These are phyloP conservation scores for Cremastinae sp. DNA, from an alignment of 2,888 invertebrate species.

Conservation along the genomic window DNA sequence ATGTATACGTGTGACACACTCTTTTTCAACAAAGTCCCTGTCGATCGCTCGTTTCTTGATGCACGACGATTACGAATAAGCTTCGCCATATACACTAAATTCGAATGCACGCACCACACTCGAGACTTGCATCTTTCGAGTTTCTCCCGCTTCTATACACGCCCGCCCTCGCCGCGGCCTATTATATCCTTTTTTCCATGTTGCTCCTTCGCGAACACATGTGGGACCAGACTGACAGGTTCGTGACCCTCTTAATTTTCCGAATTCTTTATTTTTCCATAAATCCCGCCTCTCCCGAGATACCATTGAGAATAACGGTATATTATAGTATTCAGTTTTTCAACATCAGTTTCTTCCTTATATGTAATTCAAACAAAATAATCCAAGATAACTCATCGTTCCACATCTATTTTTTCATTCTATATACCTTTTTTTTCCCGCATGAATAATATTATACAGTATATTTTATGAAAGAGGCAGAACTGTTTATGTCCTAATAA, in stretches of 20 bases:
- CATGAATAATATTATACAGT: too few species aligned
- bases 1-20: too few species aligned
- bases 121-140: conserved; percentile 7
- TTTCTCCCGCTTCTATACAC: conserved; percentile 1
- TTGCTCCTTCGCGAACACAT: neutral
- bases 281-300: neutral
- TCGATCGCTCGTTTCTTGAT: conserved; percentile 25
- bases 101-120: neutral
- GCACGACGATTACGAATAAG: conserved; percentile 33
- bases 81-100: neutral
- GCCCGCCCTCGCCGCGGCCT: conserved; percentile 7
- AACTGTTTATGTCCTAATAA: too few species aligned
- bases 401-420: too few species aligned
- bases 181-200: conserved; percentile 22
- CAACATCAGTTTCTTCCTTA: too few species aligned
- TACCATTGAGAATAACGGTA: too few species aligned
- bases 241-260: neutral
- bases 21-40: conserved; percentile 4
- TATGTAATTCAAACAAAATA: too few species aligned
- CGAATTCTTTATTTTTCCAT: neutral
- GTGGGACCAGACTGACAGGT: neutral
- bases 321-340: too few species aligned
- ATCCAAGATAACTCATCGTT: too few species aligned
- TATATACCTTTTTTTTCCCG: too few species aligned
- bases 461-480: too few species aligned